phyloP scores from a whole-genome alignment of 2,113 vertebrate species.

The Chaetops frenatus region DNA sequence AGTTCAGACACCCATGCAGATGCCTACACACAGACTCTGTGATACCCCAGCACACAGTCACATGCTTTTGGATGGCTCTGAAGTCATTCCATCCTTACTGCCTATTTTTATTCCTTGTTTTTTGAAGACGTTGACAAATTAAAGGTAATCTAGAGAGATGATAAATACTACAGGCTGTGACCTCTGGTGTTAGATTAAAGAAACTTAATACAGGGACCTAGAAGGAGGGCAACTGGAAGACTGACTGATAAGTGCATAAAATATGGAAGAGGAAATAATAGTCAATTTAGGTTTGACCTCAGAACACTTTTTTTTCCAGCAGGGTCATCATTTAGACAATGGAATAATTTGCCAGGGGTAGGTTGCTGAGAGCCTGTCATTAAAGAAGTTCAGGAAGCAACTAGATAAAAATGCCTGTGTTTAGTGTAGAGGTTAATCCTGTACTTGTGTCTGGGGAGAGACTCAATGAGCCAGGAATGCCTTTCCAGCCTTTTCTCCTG shows the following conservation, averaged over 20 bases:
- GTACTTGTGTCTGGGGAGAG: background rate
- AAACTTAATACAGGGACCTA: slow-evolving; percentile 16
- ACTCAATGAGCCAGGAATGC: background rate
- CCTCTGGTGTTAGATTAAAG: slow-evolving; percentile 35
- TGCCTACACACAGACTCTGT: background rate
- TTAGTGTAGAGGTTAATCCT: slow-evolving; percentile 5
- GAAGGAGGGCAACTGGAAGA: background rate
- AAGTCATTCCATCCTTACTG: background rate
- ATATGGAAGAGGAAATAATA: slow-evolving; percentile 37
- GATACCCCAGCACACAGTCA: background rate
- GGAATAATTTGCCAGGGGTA: slow-evolving; percentile 37
- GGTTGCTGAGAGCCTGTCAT: background rate
- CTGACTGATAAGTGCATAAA: slow-evolving; percentile 12
- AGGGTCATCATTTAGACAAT: slow-evolving; percentile 35
- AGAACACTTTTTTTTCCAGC: background rate
- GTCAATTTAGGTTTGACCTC: slow-evolving; percentile 5
- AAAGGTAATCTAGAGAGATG: slow-evolving; percentile 17
- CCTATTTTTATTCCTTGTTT: background rate
- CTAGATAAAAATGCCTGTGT: background rate
- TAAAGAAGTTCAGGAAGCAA: slow-evolving; percentile 25
- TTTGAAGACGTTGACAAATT: slow-evolving; percentile 36
- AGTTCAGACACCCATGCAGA: background rate
- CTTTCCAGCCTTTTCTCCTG: background rate
- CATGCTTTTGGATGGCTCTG: background rate
- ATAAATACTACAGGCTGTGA: slow-evolving; percentile 2